Evolutionary conservation across 2,797 vertebrate species (phyloP).

Genomic region (Acanthiza pusilla): DNA sequence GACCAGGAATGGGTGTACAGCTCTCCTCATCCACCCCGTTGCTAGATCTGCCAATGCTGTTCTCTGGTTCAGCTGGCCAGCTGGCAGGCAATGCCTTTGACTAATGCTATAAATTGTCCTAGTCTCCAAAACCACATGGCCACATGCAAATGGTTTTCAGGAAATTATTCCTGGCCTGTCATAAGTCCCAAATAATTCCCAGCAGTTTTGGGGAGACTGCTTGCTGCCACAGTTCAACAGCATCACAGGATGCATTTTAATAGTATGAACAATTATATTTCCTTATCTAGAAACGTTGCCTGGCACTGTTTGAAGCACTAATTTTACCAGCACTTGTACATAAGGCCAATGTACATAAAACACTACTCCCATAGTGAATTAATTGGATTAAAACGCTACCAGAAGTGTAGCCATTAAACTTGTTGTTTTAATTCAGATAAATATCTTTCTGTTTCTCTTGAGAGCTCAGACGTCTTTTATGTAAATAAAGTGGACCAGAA

Average conservation of each 20-base stretch:
- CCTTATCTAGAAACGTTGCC: not conserved
- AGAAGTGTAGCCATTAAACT: not conserved
- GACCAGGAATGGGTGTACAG: not conserved
- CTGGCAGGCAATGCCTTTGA: not conserved
- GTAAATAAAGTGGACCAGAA: not conserved
- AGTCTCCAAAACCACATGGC: not conserved
- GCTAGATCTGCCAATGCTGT: not conserved
- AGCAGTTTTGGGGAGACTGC: not conserved
- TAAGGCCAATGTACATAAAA: not conserved
- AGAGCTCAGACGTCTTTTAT: not conserved
- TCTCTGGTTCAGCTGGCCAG: not conserved
- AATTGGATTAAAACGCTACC: not conserved
- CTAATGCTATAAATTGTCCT: not conserved
- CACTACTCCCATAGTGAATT: not conserved
- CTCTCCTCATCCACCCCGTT: not conserved
- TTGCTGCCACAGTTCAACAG: not conserved
- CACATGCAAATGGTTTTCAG: not conserved
- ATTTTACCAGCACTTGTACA: not conserved
- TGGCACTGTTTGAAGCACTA: not conserved
- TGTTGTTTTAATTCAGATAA: not conserved
- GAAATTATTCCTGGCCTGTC: not conserved
- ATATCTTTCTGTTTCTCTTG: not conserved
- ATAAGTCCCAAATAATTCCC: not conserved
- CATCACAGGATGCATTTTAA: not conserved
- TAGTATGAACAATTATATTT: not conserved